These are phyloP conservation scores for Sprattus sprattus DNA, from an alignment of 2,113 vertebrate genomes.

Conservation along the genomic window DNA sequence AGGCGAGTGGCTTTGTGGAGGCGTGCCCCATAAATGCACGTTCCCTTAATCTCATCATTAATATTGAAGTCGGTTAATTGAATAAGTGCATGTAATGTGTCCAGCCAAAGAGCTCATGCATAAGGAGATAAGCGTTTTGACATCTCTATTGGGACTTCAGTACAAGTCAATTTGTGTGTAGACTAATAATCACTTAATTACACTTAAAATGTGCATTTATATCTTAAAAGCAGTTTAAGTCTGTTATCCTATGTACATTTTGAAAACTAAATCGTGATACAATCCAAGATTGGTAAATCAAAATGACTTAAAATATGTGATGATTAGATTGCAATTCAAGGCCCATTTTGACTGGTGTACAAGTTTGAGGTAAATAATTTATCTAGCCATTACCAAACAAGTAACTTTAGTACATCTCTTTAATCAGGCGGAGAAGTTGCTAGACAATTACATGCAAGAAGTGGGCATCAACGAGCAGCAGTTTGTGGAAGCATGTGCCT, in stretches of 20 bases:
- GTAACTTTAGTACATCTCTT: background rate
- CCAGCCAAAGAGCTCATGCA: no score
- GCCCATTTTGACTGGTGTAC: background rate
- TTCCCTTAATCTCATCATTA: background rate
- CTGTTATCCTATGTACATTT: no score
- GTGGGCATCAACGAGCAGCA: slow-evolving; percentile 96
- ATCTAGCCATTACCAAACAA: background rate
- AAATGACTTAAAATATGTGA: background rate
- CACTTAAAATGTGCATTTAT: no score
- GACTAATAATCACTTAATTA: no score
- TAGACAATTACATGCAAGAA: slow-evolving; percentile 90
- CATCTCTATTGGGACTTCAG: no score
- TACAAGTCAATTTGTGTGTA: no score
- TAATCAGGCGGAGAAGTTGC: slow-evolving; percentile 86
- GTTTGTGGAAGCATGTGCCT: slow-evolving; percentile 88
- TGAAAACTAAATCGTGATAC: no score
- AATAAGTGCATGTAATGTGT: background rate
- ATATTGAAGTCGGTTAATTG: background rate
- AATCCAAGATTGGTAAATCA: background rate
- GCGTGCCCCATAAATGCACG: background rate
- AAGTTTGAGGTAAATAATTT: background rate
- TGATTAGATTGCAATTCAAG: background rate
- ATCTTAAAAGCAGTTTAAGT: no score
- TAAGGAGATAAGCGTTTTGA: no score
- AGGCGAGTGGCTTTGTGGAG: background rate